Evolutionary conservation across 2,888 invertebrate genomes (phyloP).

Genomic region (Drosophila aldrichi): DNA sequence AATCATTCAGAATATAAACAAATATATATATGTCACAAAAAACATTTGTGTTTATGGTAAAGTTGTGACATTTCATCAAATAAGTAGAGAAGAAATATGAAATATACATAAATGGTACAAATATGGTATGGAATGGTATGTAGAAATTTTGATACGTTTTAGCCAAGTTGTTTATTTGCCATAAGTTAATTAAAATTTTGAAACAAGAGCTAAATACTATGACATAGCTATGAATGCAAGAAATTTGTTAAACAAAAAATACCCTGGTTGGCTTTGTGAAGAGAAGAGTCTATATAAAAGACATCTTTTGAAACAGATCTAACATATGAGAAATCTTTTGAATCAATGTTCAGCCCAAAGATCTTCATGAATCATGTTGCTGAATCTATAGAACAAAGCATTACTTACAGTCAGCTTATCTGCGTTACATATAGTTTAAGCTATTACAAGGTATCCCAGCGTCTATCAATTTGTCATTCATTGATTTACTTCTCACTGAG

Average conservation of each 20-base stretch:
- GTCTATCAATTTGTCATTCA: background rate
- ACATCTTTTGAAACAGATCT: background rate
- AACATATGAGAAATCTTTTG: too few species aligned
- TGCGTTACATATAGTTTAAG: too few species aligned
- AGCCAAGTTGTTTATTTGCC: background rate
- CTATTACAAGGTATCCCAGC: background rate
- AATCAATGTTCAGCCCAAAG: too few species aligned
- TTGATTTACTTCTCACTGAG: background rate
- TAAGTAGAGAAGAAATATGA: background rate
- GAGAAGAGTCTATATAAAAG: background rate
- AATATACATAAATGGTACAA: too few species aligned
- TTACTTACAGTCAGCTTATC: too few species aligned
- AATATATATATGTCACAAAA: background rate
- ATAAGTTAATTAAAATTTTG: background rate
- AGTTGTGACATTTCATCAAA: background rate
- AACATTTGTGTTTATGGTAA: background rate
- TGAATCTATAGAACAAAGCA: too few species aligned
- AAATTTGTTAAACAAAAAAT: background rate
- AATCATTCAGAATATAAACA: background rate
- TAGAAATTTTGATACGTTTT: background rate
- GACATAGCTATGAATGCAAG: background rate
- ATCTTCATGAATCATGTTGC: too few species aligned
- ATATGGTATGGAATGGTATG: background rate
- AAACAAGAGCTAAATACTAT: background rate
- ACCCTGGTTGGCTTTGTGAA: background rate